Evolutionary conservation across 2,797 vertebrate genomes (phyloP).

Genomic region (Pelodytes ibericus): DNA sequence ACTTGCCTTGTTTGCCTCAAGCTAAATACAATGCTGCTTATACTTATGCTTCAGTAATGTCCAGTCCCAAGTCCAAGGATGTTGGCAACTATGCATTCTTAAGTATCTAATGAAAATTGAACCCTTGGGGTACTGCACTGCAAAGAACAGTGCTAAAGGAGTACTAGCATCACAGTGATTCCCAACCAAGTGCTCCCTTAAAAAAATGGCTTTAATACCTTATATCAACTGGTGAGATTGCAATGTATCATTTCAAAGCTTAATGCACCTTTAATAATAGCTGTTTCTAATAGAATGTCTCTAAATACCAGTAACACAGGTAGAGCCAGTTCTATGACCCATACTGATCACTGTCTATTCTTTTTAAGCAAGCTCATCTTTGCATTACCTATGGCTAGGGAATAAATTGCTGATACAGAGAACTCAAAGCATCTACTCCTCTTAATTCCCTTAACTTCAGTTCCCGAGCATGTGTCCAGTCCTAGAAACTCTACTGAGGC

Average conservation of each 20-base stretch:
- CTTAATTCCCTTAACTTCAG: conserved; percentile 13
- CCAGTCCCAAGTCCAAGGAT: too few species aligned
- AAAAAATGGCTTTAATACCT: too few species aligned
- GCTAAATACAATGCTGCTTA: too few species aligned
- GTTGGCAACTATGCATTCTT: too few species aligned
- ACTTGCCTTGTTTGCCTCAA: too few species aligned
- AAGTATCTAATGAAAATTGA: too few species aligned
- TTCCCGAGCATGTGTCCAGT: conserved; percentile 33
- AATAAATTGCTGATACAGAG: conserved; percentile 15
- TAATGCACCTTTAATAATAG: background rate
- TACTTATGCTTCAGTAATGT: too few species aligned
- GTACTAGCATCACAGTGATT: too few species aligned
- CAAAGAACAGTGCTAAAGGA: too few species aligned
- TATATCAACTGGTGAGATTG: too few species aligned
- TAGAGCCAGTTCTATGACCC: conserved; percentile 4
- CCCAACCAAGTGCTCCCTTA: too few species aligned
- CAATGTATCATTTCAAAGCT: background rate
- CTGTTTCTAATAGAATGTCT: background rate
- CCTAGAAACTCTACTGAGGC: conserved; percentile 11
- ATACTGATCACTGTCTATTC: conserved; percentile 10
- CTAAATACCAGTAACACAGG: background rate
- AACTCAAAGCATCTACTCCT: background rate
- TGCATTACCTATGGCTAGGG: background rate
- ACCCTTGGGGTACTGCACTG: too few species aligned
- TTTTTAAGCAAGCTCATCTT: conserved; percentile 12